Percentiles rank a stretch among this genome's conserved stretches.
phyloP scores from a whole-genome alignment of 2,797 vertebrate species.

The Morelia viridis region DNA sequence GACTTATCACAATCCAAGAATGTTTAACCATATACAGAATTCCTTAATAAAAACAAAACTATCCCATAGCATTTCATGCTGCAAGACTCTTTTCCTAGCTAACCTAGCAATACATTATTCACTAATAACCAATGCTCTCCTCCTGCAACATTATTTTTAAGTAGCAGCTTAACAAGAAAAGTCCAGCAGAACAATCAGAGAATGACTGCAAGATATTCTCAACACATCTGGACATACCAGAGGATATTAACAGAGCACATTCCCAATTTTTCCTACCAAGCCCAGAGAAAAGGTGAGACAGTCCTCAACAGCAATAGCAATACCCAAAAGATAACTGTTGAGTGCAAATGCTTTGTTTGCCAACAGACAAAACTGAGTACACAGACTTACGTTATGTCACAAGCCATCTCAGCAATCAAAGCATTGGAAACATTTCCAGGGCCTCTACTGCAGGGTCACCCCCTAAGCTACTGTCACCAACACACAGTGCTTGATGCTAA shows the following conservation, averaged over 20 bases:
- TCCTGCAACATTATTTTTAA: neutral
- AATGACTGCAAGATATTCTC: neutral
- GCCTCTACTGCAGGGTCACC: too few relatives aligned
- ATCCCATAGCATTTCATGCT: neutral
- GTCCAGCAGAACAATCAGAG: neutral
- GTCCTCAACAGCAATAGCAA: neutral
- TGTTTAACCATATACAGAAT: neutral
- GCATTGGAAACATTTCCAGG: neutral
- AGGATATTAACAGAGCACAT: neutral
- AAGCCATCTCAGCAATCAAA: neutral
- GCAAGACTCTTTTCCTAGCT: neutral
- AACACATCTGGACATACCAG: neutral
- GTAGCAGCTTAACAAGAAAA: neutral
- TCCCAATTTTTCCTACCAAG: neutral
- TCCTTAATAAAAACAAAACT: neutral
- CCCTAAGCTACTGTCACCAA: neutral
- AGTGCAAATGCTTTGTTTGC: neutral
- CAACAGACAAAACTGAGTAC: neutral
- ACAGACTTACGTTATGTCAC: neutral
- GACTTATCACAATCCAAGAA: neutral
- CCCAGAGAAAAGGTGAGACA: neutral
- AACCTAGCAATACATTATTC: neutral
- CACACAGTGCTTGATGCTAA: neutral
- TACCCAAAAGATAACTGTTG: neutral
- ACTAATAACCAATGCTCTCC: neutral